Base-by-base conservation (phyloP, 2,797 vertebrate genomes). In the Carcharodon carcharias region DNA sequence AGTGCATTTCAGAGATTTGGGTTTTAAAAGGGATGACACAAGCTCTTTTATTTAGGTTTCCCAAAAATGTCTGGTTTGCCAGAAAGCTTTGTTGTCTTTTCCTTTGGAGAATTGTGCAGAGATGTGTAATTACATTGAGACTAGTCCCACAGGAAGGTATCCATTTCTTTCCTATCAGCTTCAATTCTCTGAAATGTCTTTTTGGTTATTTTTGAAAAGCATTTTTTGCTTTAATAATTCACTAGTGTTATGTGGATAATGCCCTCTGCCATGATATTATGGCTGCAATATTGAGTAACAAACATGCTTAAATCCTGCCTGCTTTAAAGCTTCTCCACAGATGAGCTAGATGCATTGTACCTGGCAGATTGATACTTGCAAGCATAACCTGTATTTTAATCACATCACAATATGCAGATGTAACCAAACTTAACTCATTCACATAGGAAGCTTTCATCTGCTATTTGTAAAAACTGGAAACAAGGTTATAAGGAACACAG, bases 21-120 rank as follows among this genome's bases (percentile, higher is more conserved):
- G 11, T 77, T 96, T 96, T 40, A 95, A 63, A 96, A 54, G n/a
- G 97, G 97, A 97, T 96, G 98, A 97, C 97, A 96, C 97, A 97
- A 94, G 94, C 96, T 96, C 94, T 97, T 98, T 97, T 97, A 97
- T 97, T 97, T 97, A 97, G 96, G 95, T 97, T 96, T 97, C 97
- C 97, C 97, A 97, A 97, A 98, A 97, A 96, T 96, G 96, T 97
- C 96, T 96, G 95, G 97, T 96, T 96, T 97, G 97, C 96, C 97
- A 97, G 97, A 97, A 96, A 96, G 96, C 97, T 98, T 98, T 97
- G 97, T 98, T 97, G 97, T 65, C 97, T 96, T 96, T 95, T 96
- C 97, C 97, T 97, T 97, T 96, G 97, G 97, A 71, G 97, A 98
- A 98, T 98, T 98, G 97, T 97, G 96, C 96, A 97, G 97, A 98